These are phyloP conservation scores for Molossus alvarezi DNA, from an alignment of 2,797 vertebrate genomes.

Conservation along the genomic window DNA sequence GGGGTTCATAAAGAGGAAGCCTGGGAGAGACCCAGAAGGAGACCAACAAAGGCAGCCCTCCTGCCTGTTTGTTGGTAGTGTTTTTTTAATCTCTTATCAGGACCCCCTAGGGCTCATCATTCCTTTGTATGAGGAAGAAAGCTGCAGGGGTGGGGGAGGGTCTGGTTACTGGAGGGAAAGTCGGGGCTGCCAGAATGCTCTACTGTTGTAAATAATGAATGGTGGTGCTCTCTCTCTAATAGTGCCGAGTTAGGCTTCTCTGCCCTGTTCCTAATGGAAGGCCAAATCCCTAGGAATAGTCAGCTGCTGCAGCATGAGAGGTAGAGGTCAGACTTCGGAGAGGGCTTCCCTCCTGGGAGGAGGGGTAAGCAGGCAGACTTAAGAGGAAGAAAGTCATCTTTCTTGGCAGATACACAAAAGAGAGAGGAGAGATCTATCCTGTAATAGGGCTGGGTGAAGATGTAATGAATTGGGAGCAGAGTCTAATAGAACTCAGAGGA, in stretches of 20 bases:
- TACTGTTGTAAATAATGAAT: background rate
- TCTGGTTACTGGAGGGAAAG: background rate
- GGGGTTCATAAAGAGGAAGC: background rate
- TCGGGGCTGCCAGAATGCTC: background rate
- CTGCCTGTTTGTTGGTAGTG: background rate
- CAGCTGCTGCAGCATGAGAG: background rate
- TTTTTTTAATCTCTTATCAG: background rate
- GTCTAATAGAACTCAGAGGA: background rate
- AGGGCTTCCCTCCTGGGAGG: constrained; percentile 8
- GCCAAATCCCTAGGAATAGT: background rate
- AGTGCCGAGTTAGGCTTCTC: background rate
- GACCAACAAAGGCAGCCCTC: background rate
- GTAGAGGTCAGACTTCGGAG: constrained; percentile 29
- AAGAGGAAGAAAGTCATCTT: background rate
- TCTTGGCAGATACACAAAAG: background rate
- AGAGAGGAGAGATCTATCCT: background rate
- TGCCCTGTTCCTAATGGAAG: background rate
- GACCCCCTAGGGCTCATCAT: background rate
- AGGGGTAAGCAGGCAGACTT: background rate
- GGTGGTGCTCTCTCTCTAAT: background rate
- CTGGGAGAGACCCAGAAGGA: background rate
- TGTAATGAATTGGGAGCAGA: background rate
- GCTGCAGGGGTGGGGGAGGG: background rate
- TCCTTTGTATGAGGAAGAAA: background rate
- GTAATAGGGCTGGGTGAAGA: background rate